Percentiles rank a stretch among this genome's conserved stretches.
These are phyloP conservation scores for Lytechinus variegatus DNA, from an alignment of 35 echinoderm and acorn worm species.

Conservation along the genomic window DNA sequence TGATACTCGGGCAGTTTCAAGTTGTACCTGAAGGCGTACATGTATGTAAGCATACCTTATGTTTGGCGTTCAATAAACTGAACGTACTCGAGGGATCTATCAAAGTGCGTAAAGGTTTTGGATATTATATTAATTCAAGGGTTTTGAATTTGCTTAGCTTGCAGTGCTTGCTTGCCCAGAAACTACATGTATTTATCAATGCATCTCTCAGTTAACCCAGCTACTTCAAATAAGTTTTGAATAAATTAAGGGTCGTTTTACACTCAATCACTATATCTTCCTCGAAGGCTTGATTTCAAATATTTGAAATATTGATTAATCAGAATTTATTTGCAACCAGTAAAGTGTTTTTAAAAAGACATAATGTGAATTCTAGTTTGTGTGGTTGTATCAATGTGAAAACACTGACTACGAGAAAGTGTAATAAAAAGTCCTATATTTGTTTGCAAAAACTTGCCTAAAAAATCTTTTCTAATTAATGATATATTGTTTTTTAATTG, in stretches of 20 bases:
- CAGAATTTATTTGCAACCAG: neutral
- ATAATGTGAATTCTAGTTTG: neutral
- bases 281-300: neutral
- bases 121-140: conserved; percentile 26
- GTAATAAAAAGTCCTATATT: too few species aligned
- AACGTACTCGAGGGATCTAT: neutral
- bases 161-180: neutral
- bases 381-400: neutral
- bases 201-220: neutral
- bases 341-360: neutral
- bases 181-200: neutral
- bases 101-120: neutral
- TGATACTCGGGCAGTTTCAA: neutral
- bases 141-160: neutral
- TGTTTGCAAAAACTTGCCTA: too few species aligned
- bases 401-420: neutral
- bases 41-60: neutral
- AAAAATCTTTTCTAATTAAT: too few species aligned
- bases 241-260: neutral
- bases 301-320: neutral
- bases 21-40: conserved; percentile 10
- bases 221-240: neutral
- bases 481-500: neutral
- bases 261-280: neutral
- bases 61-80: conserved; percentile 21